phyloP scores from a whole-genome alignment of 2,113 vertebrate species.

The Varanus salvator region DNA sequence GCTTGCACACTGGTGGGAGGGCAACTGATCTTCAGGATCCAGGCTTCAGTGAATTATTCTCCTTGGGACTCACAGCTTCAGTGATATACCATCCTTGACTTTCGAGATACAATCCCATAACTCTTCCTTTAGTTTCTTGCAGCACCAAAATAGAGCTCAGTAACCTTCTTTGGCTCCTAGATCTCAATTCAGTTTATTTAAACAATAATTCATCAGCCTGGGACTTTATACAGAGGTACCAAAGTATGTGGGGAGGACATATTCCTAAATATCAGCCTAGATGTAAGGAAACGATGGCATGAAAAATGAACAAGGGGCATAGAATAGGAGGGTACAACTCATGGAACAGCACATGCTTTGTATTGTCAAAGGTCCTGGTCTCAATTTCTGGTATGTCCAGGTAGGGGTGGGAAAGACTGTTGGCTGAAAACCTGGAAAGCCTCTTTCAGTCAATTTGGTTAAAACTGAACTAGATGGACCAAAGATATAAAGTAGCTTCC shows the following conservation, averaged over 20 bases:
- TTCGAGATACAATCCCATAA: neutral
- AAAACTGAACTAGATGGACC: neutral
- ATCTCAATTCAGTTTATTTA: neutral
- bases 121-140: neutral
- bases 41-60: neutral
- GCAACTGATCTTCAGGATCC: neutral
- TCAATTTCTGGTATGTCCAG: neutral
- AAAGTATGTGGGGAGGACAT: neutral
- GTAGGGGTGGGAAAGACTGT: neutral
- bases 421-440: neutral
- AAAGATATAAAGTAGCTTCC: no score
- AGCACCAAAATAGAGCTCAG: neutral
- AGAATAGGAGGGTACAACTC: no score
- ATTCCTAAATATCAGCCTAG: neutral
- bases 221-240: neutral
- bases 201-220: neutral
- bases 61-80: no score
- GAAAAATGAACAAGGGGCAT: no score
- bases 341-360: neutral
- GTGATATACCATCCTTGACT: neutral
- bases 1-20: neutral
- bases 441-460: neutral
- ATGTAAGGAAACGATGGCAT: neutral
- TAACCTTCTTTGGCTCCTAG: neutral
- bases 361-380: neutral